Evolutionary conservation across 2,888 invertebrate genomes (phyloP), one percentile per base, ranked within the genome.

Genomic region (Dione vanillae): DNA sequence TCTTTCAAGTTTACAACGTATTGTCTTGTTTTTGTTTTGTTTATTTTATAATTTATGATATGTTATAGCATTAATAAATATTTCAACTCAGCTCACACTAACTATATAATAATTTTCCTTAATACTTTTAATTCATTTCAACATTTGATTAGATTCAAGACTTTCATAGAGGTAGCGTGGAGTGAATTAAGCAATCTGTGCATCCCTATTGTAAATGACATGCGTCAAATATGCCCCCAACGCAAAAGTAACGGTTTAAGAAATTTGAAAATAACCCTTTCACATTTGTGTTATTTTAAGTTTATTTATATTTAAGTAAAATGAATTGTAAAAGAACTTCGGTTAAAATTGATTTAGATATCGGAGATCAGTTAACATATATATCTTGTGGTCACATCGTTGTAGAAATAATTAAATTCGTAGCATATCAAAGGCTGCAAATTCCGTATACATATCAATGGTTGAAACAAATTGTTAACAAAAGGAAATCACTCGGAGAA

Each of bases 351-450:
- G 80, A 90, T 75, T 81, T 94, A 75, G 85, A 88, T 62, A 88
- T 94, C 71, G 91, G 91, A 54, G 94, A 94, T 77, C 88, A 94
- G 78, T 80, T 95, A 77, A 95, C 95, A 45, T 88, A 94, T 45
- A 89, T 92, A 80, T 93, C 94, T 19, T 94, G 94, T 83, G 94
- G 94, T 6, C 91, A 94, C 74, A 83, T 95, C 59, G 85, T 95
- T 61, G 94, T 92, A 35, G 94, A 95, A 85, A 79, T 95, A 72
- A 85, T 95, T 54, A 95, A 94, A 82, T 94, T 93, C 76, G 83
- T 95, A 54, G 85, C 92, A 0, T 94, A 94, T 85, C 94, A 95
- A 82, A 93, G 94, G 81, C 83, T 94, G 51, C 95, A 94, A 83
- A 94, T 94, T 79, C 94, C 94, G 0, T 94, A 94, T 75, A 84